A percentile compares a stretch with the other conserved stretches of the same genome.
Evolutionary conservation across 2,113 vertebrate species (phyloP).

Genomic region (Rhinopomastus cyanomelas): DNA sequence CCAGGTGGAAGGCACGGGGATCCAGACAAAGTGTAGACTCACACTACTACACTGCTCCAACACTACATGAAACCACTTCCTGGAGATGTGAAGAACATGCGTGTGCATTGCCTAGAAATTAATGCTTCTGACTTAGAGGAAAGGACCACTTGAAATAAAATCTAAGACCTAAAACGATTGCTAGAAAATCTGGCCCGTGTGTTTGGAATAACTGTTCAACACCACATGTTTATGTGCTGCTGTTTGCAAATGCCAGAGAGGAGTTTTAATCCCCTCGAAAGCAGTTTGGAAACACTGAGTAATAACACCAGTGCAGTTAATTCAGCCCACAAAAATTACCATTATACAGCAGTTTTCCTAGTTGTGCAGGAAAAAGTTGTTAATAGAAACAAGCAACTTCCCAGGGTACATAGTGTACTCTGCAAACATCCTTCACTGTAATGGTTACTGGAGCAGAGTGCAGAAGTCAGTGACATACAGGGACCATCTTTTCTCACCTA

Average conservation of each 20-base stretch:
- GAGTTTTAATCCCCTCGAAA: not conserved
- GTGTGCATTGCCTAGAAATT: not conserved
- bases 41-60: too few relatives aligned
- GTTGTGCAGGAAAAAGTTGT: not conserved
- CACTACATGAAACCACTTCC: not conserved
- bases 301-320: not conserved
- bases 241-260: not conserved
- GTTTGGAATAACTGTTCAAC: not conserved
- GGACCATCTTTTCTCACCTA: not conserved
- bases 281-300: not conserved
- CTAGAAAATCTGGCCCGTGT: not conserved
- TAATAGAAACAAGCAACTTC: not conserved
- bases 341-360: not conserved
- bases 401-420: not conserved
- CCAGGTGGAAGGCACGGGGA: too few relatives aligned
- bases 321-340: not conserved
- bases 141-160: constrained; percentile 12
- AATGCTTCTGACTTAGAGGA: not conserved
- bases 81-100: constrained; percentile 16
- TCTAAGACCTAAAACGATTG: not conserved
- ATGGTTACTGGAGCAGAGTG: not conserved
- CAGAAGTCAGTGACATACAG: not conserved
- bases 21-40: too few relatives aligned
- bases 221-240: not conserved
- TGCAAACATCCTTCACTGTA: not conserved